These are phyloP conservation scores for Entosphenus tridentatus DNA, from an alignment of 2,113 vertebrate species.

Conservation along the genomic window DNA sequence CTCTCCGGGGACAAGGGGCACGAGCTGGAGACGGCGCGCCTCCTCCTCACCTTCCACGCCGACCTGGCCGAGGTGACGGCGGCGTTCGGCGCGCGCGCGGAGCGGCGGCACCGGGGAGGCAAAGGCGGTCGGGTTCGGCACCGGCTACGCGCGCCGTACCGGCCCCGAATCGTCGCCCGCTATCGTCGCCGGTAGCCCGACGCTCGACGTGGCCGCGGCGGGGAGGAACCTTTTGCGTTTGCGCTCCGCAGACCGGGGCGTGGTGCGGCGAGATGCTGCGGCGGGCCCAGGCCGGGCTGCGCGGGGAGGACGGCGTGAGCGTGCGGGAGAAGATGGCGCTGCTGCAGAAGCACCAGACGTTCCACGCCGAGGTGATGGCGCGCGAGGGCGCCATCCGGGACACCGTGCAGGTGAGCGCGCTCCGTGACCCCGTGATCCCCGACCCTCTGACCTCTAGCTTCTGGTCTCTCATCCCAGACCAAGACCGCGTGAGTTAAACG, in stretches of 20 bases:
- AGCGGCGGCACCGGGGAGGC: too few relatives aligned
- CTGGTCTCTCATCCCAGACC: constrained; percentile 3
- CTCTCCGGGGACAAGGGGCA: constrained; percentile 25
- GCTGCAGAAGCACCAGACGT: constrained; percentile 47
- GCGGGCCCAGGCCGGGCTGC: constrained; percentile 29
- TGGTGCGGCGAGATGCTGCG: constrained; percentile 49
- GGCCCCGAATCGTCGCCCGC: not conserved
- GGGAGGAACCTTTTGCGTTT: not conserved
- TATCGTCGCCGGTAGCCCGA: too few relatives aligned
- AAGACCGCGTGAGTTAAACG: too few relatives aligned
- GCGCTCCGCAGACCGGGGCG: constrained; percentile 27
- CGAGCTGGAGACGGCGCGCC: constrained; percentile 29
- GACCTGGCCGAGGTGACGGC: constrained; percentile 33
- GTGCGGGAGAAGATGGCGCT: constrained; percentile 41
- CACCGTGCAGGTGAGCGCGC: constrained; percentile 27
- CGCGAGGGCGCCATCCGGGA: constrained; percentile 31
- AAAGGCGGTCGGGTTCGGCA: not conserved
- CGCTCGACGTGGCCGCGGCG: not conserved
- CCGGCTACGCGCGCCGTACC: not conserved
- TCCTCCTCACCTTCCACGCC: constrained; percentile 29
- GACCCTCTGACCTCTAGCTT: not conserved
- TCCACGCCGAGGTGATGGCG: constrained; percentile 55
- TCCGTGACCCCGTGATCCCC: too few relatives aligned
- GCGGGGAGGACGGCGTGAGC: constrained; percentile 24
- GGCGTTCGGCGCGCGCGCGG: too few relatives aligned